phyloP scores from a whole-genome alignment of 2,797 vertebrate species.

The Clamator glandarius region DNA sequence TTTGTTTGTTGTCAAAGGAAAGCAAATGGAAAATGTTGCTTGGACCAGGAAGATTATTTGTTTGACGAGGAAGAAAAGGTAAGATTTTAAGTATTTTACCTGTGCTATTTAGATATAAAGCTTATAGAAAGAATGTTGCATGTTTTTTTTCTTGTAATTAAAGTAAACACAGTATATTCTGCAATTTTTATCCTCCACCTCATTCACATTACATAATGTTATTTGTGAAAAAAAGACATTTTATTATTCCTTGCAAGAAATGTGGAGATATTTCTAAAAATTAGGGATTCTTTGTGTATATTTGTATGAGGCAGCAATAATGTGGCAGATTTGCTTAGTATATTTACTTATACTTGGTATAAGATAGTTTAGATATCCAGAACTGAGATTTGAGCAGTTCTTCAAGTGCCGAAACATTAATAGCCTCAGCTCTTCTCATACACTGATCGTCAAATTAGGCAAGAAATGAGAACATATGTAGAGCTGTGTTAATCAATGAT shows the following conservation, averaged over 20 bases:
- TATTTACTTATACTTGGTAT: not conserved
- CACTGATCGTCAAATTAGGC: not conserved
- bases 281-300: not conserved
- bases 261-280: not conserved
- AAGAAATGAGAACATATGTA: not conserved
- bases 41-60: conserved; percentile 49
- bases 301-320: not conserved
- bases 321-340: not conserved
- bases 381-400: not conserved
- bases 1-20: conserved; percentile 69
- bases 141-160: not conserved
- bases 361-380: not conserved
- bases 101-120: not conserved
- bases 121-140: not conserved
- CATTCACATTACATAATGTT: not conserved
- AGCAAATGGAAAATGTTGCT: conserved; percentile 64
- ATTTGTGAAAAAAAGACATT: not conserved
- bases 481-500: not conserved
- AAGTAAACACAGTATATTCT: not conserved
- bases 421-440: not conserved
- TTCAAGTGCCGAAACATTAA: not conserved
- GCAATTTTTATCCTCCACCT: not conserved
- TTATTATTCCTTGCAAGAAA: not conserved
- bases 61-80: conserved; percentile 56
- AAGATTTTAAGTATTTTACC: not conserved